Conservation (phyloP, 2,797 vertebrate genomes). For the Leptoclinus maculatus region DNA sequence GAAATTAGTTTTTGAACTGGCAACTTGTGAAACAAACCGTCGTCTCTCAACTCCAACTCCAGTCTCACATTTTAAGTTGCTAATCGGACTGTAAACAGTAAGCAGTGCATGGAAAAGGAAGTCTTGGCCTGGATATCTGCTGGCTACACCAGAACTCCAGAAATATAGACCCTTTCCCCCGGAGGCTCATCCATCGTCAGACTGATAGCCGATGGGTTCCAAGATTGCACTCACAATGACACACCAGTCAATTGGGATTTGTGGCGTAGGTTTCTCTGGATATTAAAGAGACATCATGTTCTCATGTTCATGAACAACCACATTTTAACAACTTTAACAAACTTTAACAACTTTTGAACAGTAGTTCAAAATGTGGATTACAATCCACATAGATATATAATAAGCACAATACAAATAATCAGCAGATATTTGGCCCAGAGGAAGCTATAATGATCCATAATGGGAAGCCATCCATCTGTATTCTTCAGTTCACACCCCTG, state of each 20-base stretch:
- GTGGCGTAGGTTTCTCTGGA: slow-evolving; percentile 2
- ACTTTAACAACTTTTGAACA: slow-evolving; percentile 32
- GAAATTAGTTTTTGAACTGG: too few relatives aligned
- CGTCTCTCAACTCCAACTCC: too few relatives aligned
- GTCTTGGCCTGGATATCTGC: not conserved
- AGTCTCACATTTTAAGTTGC: too few relatives aligned
- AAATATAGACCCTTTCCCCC: not conserved
- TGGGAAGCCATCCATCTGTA: slow-evolving; percentile 55
- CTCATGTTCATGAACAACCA: slow-evolving; percentile 29
- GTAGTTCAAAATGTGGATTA: too few relatives aligned
- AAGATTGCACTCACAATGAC: not conserved
- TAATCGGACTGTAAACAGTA: too few relatives aligned
- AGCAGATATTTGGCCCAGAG: slow-evolving; percentile 37
- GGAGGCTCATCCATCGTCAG: too few relatives aligned
- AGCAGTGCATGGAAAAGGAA: too few relatives aligned
- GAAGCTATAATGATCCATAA: slow-evolving; percentile 55
- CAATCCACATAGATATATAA: slow-evolving; percentile 8
- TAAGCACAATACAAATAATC: slow-evolving; percentile 33
- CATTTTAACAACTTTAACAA: slow-evolving; percentile 37
- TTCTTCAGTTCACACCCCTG: slow-evolving; percentile 40
- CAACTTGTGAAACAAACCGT: too few relatives aligned
- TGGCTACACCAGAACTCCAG: not conserved
- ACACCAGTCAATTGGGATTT: slow-evolving; percentile 12
- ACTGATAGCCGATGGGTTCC: too few relatives aligned
- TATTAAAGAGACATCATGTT: slow-evolving; percentile 25